phyloP scores from a whole-genome alignment of 2,797 vertebrate species.

The Limosa lapponica region DNA sequence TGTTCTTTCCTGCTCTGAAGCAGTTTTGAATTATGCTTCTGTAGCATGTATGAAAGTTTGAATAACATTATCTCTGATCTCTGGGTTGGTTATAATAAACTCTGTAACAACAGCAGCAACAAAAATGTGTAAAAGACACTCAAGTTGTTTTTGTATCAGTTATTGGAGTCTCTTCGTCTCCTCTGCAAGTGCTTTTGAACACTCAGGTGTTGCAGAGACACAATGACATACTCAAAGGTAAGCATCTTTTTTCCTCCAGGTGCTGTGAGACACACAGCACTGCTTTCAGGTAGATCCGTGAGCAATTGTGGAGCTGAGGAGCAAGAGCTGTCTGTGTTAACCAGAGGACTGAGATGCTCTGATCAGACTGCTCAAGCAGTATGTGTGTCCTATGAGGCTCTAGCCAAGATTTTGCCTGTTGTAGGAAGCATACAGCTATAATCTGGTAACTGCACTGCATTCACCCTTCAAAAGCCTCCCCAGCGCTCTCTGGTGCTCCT shows the following conservation, averaged over 20 bases:
- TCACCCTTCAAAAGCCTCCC: not conserved
- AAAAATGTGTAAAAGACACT: not conserved
- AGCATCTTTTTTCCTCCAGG: not conserved
- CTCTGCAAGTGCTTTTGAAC: not conserved
- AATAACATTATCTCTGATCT: not conserved
- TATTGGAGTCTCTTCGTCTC: not conserved
- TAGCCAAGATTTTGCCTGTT: not conserved
- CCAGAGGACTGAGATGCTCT: not conserved
- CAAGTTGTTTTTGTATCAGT: not conserved
- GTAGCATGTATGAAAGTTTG: not conserved
- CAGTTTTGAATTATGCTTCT: not conserved
- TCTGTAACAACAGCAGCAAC: not conserved
- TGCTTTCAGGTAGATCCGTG: not conserved
- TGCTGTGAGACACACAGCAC: not conserved
- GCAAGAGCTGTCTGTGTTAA: not conserved
- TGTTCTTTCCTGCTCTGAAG: not conserved
- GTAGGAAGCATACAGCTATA: not conserved
- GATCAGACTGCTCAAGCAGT: not conserved
- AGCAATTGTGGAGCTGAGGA: not conserved
- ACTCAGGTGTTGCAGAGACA: not conserved
- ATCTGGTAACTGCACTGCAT: not conserved
- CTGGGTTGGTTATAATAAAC: not conserved
- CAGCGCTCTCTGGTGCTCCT: not conserved
- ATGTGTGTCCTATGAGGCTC: not conserved
- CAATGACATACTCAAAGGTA: not conserved